These are phyloP conservation scores for Manis javanica DNA, from an alignment of 2,797 vertebrate genomes.

Conservation along the genomic window DNA sequence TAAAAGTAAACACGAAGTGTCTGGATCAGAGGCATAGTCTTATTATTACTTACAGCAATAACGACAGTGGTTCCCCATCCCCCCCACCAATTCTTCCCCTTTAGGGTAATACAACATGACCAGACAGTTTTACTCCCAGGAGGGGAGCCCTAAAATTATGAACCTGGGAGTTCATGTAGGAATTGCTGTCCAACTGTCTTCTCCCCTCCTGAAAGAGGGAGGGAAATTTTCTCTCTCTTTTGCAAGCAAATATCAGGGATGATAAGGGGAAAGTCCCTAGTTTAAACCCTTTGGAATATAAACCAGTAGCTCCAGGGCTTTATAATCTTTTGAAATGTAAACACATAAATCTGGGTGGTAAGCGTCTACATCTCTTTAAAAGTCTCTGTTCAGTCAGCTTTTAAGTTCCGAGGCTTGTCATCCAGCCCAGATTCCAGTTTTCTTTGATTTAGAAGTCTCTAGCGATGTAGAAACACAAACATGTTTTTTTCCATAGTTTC, in stretches of 20 bases:
- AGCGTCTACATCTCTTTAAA: neutral
- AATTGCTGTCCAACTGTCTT: neutral
- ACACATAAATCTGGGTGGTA: neutral
- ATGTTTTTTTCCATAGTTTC: neutral
- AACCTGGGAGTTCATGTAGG: neutral
- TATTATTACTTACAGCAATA: neutral
- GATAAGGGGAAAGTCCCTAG: neutral
- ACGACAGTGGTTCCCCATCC: neutral
- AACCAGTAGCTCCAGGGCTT: neutral
- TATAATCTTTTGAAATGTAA: conserved; percentile 3
- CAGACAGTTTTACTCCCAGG: neutral
- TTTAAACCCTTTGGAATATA: conserved; percentile 16
- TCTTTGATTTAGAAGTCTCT: neutral
- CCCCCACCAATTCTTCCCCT: neutral
- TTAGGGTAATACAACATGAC: neutral
- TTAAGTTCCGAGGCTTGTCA: neutral
- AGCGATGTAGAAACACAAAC: conserved; percentile 2
- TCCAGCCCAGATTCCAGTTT: neutral
- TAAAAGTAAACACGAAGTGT: neutral
- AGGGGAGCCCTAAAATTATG: neutral
- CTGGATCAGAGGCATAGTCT: neutral
- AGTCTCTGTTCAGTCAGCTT: neutral
- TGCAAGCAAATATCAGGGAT: neutral
- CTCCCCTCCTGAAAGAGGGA: neutral
- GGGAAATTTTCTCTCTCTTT: neutral